Percentiles rank a stretch among this genome's conserved stretches.
Evolutionary conservation across 2,113 vertebrate genomes (phyloP).

Genomic region (Gorsachius goisagi): DNA sequence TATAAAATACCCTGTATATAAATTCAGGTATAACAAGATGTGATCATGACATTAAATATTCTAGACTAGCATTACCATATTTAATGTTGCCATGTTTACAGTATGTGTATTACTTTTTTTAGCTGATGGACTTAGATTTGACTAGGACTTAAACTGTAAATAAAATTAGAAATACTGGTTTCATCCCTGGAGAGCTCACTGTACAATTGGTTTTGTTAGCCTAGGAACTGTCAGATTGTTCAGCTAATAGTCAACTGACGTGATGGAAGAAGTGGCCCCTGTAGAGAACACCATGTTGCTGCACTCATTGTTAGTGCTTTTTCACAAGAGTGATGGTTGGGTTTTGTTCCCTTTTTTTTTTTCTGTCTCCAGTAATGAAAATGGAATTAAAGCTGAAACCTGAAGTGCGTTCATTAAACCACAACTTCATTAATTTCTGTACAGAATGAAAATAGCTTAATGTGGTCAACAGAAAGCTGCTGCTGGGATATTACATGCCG

Average conservation of each 20-base stretch:
- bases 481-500: background rate
- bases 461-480: constrained; percentile 21
- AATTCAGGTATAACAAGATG: constrained; percentile 77
- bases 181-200: constrained; percentile 66
- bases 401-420: constrained; percentile 2
- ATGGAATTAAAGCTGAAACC: constrained; percentile 51
- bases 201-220: constrained; percentile 53
- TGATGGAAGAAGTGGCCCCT: constrained; percentile 20
- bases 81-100: constrained; percentile 82
- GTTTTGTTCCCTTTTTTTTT: background rate
- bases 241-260: background rate
- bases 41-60: constrained; percentile 77
- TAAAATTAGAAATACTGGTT: constrained; percentile 68
- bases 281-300: constrained; percentile 18
- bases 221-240: constrained; percentile 39
- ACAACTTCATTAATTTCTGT: constrained; percentile 6
- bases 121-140: constrained; percentile 74
- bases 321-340: background rate
- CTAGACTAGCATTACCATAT: constrained; percentile 78
- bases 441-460: constrained; percentile 21
- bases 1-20: constrained; percentile 72
- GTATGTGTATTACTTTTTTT: constrained; percentile 68
- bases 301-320: constrained; percentile 9
- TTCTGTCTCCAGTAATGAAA: background rate
- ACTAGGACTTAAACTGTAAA: constrained; percentile 74